Percentiles rank a stretch among this genome's conserved stretches.
phyloP scores from a whole-genome alignment of 2,797 vertebrate species.

The Sebastes trivittatus region DNA sequence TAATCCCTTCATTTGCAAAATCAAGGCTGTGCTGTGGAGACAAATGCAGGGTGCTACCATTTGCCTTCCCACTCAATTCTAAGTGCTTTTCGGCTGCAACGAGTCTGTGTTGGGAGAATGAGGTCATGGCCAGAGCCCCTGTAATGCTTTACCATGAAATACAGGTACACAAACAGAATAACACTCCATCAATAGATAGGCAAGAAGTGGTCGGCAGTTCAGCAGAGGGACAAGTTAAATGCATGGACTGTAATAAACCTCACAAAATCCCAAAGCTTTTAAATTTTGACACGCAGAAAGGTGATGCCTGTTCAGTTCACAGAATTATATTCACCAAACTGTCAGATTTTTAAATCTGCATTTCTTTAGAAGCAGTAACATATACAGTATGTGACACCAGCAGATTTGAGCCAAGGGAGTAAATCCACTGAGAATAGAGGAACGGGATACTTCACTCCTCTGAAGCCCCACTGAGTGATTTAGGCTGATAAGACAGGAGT shows the following conservation, averaged over 20 bases:
- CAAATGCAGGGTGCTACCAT: not conserved
- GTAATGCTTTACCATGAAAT: constrained; percentile 8
- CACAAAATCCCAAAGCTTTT: not conserved
- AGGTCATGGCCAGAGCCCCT: not conserved
- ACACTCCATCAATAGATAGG: not conserved
- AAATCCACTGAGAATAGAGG: not conserved
- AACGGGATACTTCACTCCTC: not conserved
- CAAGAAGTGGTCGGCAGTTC: not conserved
- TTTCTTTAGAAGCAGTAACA: not conserved
- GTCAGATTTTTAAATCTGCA: not conserved
- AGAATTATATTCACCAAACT: not conserved
- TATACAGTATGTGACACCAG: not conserved
- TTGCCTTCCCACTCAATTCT: not conserved
- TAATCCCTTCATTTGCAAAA: constrained; percentile 34
- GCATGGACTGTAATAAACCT: not conserved
- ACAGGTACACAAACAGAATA: constrained; percentile 1
- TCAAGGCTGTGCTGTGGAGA: not conserved
- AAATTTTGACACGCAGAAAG: not conserved
- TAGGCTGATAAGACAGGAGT: not conserved
- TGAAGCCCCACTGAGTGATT: not conserved
- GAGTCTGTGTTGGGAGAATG: not conserved
- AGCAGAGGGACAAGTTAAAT: not conserved
- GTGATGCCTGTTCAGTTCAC: not conserved
- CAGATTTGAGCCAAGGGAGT: not conserved
- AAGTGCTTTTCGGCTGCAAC: not conserved